Conservation (phyloP, 1,140 invertebrate genomes). For the Bilobella aurantiaca region DNA sequence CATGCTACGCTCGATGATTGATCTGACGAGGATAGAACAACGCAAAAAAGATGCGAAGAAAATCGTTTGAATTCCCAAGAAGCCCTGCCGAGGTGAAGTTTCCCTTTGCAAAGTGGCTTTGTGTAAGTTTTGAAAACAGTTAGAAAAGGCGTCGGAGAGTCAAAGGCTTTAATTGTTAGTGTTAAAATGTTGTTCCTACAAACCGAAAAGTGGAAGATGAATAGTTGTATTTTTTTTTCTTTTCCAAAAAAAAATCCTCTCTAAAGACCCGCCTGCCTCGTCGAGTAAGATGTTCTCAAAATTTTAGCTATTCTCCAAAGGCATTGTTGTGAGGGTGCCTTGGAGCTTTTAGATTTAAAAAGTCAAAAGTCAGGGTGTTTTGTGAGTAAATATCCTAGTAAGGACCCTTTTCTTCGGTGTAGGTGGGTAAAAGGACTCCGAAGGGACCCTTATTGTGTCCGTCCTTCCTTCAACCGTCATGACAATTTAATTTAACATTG, state of each 20-base stretch:
- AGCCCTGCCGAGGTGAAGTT: not conserved
- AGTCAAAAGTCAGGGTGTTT: not conserved
- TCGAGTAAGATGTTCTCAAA: too few species aligned
- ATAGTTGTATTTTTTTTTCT: not conserved
- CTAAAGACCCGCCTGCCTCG: too few species aligned
- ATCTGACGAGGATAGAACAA: not conserved
- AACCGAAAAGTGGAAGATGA: not conserved
- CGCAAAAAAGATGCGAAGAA: not conserved
- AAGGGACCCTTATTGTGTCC: not conserved
- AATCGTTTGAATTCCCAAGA: not conserved
- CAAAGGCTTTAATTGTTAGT: slow-evolving; percentile 8
- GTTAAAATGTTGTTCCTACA: not conserved
- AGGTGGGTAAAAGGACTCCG: not conserved
- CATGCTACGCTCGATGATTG: not conserved
- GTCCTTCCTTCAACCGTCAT: not conserved
- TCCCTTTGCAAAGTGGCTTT: not conserved
- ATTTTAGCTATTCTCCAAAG: too few species aligned
- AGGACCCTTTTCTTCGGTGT: not conserved
- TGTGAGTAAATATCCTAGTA: not conserved
- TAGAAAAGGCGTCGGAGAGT: not conserved
- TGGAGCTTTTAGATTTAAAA: not conserved
- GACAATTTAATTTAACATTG: not conserved
- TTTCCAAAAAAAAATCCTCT: too few species aligned
- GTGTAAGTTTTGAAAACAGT: not conserved
- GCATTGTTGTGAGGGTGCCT: not conserved